Evolutionary conservation across 2,797 vertebrate genomes (phyloP).

Genomic region (Crocodylus rhombifer): DNA sequence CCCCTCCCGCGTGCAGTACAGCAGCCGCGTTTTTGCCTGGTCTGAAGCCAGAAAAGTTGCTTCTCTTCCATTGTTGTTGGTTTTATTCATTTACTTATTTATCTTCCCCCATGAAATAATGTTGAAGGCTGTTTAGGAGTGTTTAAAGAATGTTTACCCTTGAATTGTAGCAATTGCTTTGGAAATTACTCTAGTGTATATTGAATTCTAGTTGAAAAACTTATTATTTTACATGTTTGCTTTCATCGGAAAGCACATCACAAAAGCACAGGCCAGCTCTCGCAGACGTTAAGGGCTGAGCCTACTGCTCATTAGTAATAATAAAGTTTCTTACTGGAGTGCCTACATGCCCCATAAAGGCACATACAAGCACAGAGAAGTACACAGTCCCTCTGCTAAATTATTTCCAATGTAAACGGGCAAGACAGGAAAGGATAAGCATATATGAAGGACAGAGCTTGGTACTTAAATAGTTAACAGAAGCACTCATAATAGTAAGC

Average conservation of each 20-base stretch:
- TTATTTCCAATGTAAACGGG: not conserved
- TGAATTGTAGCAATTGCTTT: conserved; percentile 18
- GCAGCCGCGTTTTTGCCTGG: conserved; percentile 3
- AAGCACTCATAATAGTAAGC: not conserved
- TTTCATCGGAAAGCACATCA: conserved; percentile 12
- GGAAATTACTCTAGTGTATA: conserved; percentile 14
- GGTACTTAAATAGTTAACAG: not conserved
- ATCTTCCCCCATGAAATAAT: conserved; percentile 20
- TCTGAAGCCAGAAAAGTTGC: conserved; percentile 30
- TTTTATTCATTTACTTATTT: conserved; percentile 40
- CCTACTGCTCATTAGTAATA: not conserved
- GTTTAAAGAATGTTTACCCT: conserved; percentile 37
- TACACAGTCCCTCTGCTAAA: not conserved
- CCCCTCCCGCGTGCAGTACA: not conserved
- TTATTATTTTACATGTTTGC: not conserved
- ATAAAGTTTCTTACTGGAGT: not conserved
- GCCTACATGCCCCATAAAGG: not conserved
- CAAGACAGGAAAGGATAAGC: not conserved
- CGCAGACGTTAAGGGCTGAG: not conserved
- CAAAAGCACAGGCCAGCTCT: not conserved
- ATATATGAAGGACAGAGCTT: not conserved
- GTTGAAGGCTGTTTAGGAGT: conserved; percentile 16
- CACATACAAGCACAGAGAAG: not conserved
- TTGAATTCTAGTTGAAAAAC: not conserved
- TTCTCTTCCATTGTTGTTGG: conserved; percentile 5